phyloP scores from a whole-genome alignment of 2,113 vertebrate genomes.

The Antechinus flavipes region DNA sequence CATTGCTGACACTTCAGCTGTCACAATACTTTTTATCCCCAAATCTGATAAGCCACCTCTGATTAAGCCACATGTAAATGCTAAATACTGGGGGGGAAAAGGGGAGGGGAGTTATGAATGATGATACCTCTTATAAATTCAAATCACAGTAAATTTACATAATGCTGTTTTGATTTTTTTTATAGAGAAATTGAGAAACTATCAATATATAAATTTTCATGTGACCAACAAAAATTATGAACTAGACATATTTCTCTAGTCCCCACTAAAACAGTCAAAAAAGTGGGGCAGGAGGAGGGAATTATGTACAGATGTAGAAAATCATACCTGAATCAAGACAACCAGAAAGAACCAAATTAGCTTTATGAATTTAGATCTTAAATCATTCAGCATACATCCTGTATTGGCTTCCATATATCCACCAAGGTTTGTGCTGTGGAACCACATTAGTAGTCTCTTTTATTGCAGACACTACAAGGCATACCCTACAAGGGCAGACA shows the following conservation, averaged over 20 bases:
- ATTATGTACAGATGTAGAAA: neutral
- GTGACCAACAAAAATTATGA: neutral
- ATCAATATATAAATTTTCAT: neutral
- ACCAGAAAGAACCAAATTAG: neutral
- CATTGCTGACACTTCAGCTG: constrained; percentile 97
- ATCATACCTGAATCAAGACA: neutral
- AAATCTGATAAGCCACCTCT: constrained; percentile 91
- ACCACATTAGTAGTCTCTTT: neutral
- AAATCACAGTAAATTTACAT: neutral
- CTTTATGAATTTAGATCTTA: neutral
- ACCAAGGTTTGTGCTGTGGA: neutral
- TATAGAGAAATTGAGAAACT: neutral
- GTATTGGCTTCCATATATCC: neutral
- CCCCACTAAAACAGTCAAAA: neutral
- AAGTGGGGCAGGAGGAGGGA: neutral
- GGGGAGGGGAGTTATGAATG: neutral
- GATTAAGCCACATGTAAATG: constrained; percentile 96
- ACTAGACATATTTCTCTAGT: neutral
- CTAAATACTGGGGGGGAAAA: constrained; percentile 89
- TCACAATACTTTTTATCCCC: constrained; percentile 97
- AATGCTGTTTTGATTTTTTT: neutral
- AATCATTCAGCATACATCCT: neutral
- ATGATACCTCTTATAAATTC: neutral
- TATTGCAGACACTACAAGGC: neutral
- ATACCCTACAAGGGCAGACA: neutral